Evolutionary conservation across 2,888 invertebrate species (phyloP).

Genomic region (Xanthia icteritia): DNA sequence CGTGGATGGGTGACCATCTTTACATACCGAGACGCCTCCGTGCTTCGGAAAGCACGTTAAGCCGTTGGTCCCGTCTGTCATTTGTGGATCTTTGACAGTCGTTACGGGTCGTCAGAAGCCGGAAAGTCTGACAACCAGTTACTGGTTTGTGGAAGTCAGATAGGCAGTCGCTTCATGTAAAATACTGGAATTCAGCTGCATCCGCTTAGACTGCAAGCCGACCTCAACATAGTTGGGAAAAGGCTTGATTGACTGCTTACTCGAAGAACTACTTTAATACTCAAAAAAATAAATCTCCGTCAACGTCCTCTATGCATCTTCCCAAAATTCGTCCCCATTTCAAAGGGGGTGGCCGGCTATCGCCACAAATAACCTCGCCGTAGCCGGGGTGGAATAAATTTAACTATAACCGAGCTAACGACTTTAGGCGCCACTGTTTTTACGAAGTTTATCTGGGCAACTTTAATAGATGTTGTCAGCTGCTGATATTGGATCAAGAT

Average conservation of each 20-base stretch:
- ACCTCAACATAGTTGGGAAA: no score
- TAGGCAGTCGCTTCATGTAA: no score
- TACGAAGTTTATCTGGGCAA: slow-evolving; percentile 37
- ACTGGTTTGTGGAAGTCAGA: no score
- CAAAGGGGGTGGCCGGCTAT: slow-evolving; percentile 24
- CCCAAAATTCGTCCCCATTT: slow-evolving; percentile 13
- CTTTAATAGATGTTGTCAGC: slow-evolving; percentile 56
- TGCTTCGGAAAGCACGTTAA: no score
- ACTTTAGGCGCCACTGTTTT: slow-evolving; percentile 55
- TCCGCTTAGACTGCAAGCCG: no score
- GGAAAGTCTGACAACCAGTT: no score
- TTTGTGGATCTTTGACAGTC: no score
- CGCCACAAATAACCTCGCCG: slow-evolving; percentile 52
- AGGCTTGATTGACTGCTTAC: background rate
- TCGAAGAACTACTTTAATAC: background rate
- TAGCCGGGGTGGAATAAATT: slow-evolving; percentile 54
- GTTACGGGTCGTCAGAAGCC: no score
- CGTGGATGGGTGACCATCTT: no score
- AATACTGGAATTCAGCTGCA: no score
- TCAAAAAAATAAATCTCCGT: background rate
- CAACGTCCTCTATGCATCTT: background rate
- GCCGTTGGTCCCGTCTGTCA: no score
- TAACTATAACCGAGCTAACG: slow-evolving; percentile 48
- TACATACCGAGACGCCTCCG: no score
- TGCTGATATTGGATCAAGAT: slow-evolving; percentile 32